A percentile compares a stretch with the other conserved stretches of the same genome.
These are phyloP conservation scores for Desmophyllum pertusum DNA, from an alignment of 92 coral and sea anemone species.

Conservation along the genomic window DNA sequence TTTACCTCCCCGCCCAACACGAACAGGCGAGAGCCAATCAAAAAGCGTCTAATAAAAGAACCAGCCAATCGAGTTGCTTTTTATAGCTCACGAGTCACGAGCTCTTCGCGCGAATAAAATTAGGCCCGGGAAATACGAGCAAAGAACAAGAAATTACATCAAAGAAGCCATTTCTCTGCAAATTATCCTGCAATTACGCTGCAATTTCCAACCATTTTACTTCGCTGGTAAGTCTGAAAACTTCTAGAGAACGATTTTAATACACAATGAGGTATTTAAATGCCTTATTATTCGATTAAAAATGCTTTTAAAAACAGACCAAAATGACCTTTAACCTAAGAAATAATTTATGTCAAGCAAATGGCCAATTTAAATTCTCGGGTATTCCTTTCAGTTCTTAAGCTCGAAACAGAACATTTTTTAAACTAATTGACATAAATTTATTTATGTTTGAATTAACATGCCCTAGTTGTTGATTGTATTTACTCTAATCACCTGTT, in stretches of 20 bases:
- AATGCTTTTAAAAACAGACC: constrained; percentile 24
- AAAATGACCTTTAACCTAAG: constrained; percentile 22
- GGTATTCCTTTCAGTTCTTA: too few relatives aligned
- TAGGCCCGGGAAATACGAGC: constrained; percentile 21
- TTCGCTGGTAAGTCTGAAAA: not conserved
- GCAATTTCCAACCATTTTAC: not conserved
- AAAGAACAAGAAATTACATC: not conserved
- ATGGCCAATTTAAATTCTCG: too few relatives aligned
- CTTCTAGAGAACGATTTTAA: not conserved
- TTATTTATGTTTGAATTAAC: too few relatives aligned
- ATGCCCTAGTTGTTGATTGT: too few relatives aligned
- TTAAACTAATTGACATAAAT: too few relatives aligned
- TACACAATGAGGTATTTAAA: not conserved
- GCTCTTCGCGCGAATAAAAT: not conserved
- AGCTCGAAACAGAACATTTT: too few relatives aligned
- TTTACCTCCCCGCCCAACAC: constrained; percentile 64
- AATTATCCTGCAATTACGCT: not conserved
- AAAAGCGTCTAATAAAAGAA: constrained; percentile 32
- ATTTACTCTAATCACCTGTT: too few relatives aligned
- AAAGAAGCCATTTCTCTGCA: not conserved
- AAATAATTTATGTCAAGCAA: too few relatives aligned
- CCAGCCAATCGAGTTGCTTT: constrained; percentile 69
- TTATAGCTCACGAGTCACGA: constrained; percentile 43
- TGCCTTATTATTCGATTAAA: not conserved
- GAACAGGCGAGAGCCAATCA: constrained; percentile 66